A percentile compares a stretch with the other conserved stretches of the same genome.
phyloP scores from a whole-genome alignment of 1,140 invertebrate genomes.

The Magallana angulata region DNA sequence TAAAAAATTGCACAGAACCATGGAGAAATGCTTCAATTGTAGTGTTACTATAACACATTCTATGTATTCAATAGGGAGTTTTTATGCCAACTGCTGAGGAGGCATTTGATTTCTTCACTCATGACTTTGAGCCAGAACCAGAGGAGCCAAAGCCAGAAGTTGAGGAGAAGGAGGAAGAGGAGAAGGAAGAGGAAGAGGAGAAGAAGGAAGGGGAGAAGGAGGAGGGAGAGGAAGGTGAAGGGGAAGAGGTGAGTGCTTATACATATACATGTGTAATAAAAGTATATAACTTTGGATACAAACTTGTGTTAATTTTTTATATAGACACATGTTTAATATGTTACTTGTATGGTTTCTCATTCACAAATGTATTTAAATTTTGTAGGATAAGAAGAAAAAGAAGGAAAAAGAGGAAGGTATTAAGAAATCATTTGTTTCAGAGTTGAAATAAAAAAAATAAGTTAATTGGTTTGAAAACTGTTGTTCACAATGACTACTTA shows the following conservation, averaged over 20 bases:
- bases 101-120: conserved; percentile 76
- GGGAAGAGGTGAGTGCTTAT: conserved; percentile 32
- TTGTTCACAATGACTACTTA: background rate
- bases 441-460: background rate
- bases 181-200: conserved; percentile 58
- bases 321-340: too few relatives aligned
- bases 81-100: conserved; percentile 74
- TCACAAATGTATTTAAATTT: background rate
- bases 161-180: conserved; percentile 57
- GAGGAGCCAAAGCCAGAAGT: conserved; percentile 62
- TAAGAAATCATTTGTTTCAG: background rate
- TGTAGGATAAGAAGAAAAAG: conserved; percentile 24
- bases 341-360: too few relatives aligned
- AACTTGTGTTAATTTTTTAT: too few relatives aligned
- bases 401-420: conserved; percentile 48
- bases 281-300: too few relatives aligned
- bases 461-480: background rate
- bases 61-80: conserved; percentile 54
- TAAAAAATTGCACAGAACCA: too few relatives aligned
- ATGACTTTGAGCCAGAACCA: conserved; percentile 72
- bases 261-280: too few relatives aligned
- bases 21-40: too few relatives aligned
- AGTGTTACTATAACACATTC: too few relatives aligned
- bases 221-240: conserved; percentile 44
- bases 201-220: conserved; percentile 60